Conservation (phyloP, 2,888 invertebrate genomes). For the Seira ritae region DNA sequence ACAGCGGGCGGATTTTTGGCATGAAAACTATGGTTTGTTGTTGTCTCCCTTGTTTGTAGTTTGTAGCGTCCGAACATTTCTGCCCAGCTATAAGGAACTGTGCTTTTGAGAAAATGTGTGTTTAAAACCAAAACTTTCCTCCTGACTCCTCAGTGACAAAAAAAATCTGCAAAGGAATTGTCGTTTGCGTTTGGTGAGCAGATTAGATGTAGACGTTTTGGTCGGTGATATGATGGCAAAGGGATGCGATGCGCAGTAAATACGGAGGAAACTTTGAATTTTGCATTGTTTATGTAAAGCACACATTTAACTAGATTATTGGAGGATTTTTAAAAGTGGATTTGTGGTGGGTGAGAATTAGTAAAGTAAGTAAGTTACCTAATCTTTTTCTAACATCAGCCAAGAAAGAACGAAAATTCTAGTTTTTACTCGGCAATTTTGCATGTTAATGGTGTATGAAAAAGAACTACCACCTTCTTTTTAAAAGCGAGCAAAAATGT, state of each 20-base stretch:
- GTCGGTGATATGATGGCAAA: neutral
- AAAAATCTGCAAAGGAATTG: neutral
- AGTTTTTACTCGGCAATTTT: neutral
- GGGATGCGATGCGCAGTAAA: neutral
- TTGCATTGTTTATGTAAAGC: too few species aligned
- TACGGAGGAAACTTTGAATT: too few species aligned
- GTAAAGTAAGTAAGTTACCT: too few species aligned
- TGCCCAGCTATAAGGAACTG: constrained; percentile 4
- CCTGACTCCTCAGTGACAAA: neutral
- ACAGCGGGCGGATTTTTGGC: constrained; percentile 50
- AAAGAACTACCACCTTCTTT: neutral
- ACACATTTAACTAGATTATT: too few species aligned
- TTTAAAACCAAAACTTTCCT: neutral
- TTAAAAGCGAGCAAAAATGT: neutral
- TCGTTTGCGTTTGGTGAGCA: neutral
- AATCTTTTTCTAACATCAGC: constrained; percentile 13
- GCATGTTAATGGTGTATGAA: neutral
- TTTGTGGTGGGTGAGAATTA: too few species aligned
- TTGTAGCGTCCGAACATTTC: constrained; percentile 17
- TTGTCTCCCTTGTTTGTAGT: constrained; percentile 30
- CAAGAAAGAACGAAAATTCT: neutral
- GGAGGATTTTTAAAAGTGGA: too few species aligned
- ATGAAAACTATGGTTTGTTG: constrained; percentile 30
- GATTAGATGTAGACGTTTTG: neutral
- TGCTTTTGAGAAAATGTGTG: neutral